These are phyloP conservation scores for Puffinus mauretanicus DNA, from an alignment of 2,113 vertebrate genomes.

Conservation along the genomic window DNA sequence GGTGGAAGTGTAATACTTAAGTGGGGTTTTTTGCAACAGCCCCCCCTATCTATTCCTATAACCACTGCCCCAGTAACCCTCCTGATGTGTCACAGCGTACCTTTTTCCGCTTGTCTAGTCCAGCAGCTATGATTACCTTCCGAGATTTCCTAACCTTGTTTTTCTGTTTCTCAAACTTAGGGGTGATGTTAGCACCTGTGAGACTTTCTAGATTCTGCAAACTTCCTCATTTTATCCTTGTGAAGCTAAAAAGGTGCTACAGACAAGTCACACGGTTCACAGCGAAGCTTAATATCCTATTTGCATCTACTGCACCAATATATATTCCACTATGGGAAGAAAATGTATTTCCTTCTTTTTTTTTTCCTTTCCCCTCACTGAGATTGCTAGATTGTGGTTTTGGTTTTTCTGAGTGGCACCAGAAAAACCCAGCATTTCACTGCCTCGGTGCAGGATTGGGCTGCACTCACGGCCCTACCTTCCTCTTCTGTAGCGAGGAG, in stretches of 20 bases:
- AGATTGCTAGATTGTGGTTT: not conserved
- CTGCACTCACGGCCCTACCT: not conserved
- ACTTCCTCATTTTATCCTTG: not conserved
- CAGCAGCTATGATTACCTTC: not conserved
- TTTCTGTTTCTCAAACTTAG: not conserved
- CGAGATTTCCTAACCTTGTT: not conserved
- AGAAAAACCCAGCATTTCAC: not conserved
- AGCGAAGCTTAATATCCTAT: not conserved
- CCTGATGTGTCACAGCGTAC: not conserved
- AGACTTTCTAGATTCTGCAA: not conserved
- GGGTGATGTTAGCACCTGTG: not conserved
- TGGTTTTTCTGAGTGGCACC: not conserved
- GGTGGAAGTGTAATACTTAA: not conserved
- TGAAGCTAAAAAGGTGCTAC: not conserved
- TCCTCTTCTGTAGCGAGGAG: not conserved
- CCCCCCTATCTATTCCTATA: not conserved
- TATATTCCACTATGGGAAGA: not conserved
- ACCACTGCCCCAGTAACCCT: not conserved
- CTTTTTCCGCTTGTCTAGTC: not conserved
- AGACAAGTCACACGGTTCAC: not conserved
- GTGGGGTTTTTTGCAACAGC: not conserved
- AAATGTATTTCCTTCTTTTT: not conserved
- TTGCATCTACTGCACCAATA: not conserved
- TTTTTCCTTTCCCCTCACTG: not conserved
- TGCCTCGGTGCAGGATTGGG: not conserved